Base-by-base conservation (phyloP, 2,888 invertebrate genomes). In the Trichogramma evanescens region DNA sequence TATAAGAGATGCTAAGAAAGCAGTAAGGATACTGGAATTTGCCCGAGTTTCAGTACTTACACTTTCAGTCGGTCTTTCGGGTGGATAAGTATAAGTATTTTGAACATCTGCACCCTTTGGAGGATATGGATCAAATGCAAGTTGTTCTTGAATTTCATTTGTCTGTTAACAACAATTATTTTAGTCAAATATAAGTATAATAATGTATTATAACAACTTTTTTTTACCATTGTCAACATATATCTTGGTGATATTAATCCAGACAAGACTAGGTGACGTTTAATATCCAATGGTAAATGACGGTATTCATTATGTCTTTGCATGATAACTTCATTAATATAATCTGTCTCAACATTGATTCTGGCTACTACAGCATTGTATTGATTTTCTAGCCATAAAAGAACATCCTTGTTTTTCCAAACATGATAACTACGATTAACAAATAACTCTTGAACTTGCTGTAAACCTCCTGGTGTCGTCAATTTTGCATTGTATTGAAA, bases 361-460 rank as follows among this genome's bases (percentile, higher is more conserved):
- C 83, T 80, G 66, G 85, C 82, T 51, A 91, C 71, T 6, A 86
- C 87, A 38, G 74, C 71, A 61, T 85, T 82, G 0, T 88, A 89
- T 74, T 88, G 89, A 58, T 79, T 80, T 72, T 92, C 91, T 61
- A 94, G 74, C 91, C 92, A 93, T 0, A 83, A 81, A 55, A 93
- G 72, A 54, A 89, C 82, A 63, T 86, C 86, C 13, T 84, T 80
- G 67, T 89, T 88, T 71, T 90, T 89, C 93, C 93, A 94, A 54
- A 91, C 80, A 56, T 88, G 84, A 72, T 85, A 86, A 66, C 85
- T 85, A 53, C 92, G 83, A 58, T 84, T 85, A 10, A 91, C 82
- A 72, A 92, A 93, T 64, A 94, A 79, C 46, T 83, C 81, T 63
- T 88, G 82, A 54, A 93, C 76, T 70, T 90, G 87, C 65, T 84